These are phyloP conservation scores for Lithophane ornitopus DNA, from an alignment of 2,888 invertebrate species.

Conservation along the genomic window DNA sequence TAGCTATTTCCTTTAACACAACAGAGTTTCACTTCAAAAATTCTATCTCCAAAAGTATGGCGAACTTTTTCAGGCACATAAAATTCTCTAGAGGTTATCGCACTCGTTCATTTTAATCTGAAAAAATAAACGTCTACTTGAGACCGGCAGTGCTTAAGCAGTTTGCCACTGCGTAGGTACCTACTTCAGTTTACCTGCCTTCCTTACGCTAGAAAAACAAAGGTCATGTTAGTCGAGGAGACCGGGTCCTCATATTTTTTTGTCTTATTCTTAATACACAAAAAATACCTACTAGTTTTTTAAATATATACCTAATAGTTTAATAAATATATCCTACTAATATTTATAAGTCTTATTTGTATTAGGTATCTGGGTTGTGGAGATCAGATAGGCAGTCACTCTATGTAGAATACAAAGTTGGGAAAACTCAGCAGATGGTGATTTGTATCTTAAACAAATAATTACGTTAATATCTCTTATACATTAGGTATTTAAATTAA, in stretches of 20 bases:
- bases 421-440: no score
- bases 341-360: not conserved
- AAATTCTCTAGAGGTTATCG: slow-evolving; percentile 12
- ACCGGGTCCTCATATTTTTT: not conserved
- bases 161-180: slow-evolving; percentile 12
- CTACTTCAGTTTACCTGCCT: slow-evolving; percentile 52
- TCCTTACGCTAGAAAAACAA: slow-evolving; percentile 23
- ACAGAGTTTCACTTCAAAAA: not conserved
- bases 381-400: not conserved
- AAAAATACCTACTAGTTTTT: not conserved
- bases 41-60: not conserved
- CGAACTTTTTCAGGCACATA: slow-evolving; percentile 1
- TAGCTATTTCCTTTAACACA: not conserved
- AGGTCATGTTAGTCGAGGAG: slow-evolving; percentile 47
- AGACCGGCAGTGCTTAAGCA: slow-evolving; percentile 32
- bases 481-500: no score
- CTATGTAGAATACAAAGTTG: no score
- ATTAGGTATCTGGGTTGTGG: not conserved
- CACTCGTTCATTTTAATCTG: slow-evolving; percentile 42
- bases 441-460: no score
- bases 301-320: no score
- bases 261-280: no score
- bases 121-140: slow-evolving; percentile 46
- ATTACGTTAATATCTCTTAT: no score
- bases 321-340: no score